Evolutionary conservation across 2,888 invertebrate genomes (phyloP).

Genomic region (Notodonta ziczac): DNA sequence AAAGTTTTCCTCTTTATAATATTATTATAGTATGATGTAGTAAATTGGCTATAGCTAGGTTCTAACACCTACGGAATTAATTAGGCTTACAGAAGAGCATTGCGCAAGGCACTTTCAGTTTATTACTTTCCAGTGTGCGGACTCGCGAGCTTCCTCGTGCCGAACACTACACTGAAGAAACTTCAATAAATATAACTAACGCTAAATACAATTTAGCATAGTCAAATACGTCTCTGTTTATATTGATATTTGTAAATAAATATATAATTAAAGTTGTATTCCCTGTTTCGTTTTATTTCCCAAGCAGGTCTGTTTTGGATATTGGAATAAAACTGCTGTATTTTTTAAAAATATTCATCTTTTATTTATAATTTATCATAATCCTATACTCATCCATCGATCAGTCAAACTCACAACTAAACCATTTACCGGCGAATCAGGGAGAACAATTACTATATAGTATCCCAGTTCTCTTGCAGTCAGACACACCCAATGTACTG

Average conservation of each 20-base stretch:
- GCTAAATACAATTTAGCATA: too few relatives aligned
- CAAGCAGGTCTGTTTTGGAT: not conserved
- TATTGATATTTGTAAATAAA: conserved; percentile 1
- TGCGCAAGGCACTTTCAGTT: too few relatives aligned
- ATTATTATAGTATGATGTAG: too few relatives aligned
- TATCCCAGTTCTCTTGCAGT: conserved; percentile 16
- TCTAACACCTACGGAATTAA: too few relatives aligned
- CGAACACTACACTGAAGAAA: conserved; percentile 76
- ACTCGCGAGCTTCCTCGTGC: conserved; percentile 64
- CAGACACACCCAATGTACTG: not conserved
- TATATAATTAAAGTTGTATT: conserved; percentile 3
- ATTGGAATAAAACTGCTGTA: conserved; percentile 48
- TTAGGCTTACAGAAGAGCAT: too few relatives aligned
- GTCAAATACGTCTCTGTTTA: not conserved
- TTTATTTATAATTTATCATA: conserved; percentile 80
- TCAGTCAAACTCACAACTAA: conserved; percentile 68
- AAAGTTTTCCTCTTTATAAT: too few relatives aligned
- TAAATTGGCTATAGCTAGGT: too few relatives aligned
- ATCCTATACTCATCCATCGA: conserved; percentile 71
- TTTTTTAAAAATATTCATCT: conserved; percentile 78
- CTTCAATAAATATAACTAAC: conserved; percentile 54
- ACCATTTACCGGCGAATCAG: conserved; percentile 64
- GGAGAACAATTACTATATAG: conserved; percentile 67
- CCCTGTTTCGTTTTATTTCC: not conserved
- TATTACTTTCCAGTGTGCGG: conserved; percentile 66